Conservation (phyloP, 2,113 vertebrate genomes). For the Mola mola region DNA sequence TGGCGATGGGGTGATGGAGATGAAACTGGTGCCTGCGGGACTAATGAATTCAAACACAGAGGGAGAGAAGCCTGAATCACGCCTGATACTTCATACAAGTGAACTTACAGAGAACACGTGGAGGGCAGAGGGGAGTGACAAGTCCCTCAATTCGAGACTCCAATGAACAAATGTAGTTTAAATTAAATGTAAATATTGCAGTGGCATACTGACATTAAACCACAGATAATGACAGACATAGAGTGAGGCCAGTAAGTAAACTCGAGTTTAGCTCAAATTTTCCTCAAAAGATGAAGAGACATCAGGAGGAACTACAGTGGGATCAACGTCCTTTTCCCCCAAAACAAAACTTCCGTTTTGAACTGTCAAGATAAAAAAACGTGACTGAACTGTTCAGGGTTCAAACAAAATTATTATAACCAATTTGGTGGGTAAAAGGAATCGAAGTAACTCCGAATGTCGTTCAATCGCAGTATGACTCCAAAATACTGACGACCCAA, state of each 20-base stretch:
- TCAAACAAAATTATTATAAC: background rate
- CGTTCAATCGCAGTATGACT: background rate
- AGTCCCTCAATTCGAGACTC: background rate
- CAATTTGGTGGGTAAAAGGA: too few relatives aligned
- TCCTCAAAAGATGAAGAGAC: background rate
- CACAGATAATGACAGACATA: too few relatives aligned
- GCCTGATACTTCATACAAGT: too few relatives aligned
- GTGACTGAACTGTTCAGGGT: background rate
- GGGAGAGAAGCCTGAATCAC: too few relatives aligned
- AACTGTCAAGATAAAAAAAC: slow-evolving; percentile 53
- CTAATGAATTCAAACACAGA: too few relatives aligned
- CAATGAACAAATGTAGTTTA: background rate
- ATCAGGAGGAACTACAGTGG: slow-evolving; percentile 7
- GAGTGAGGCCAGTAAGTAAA: too few relatives aligned
- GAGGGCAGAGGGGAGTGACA: slow-evolving; percentile 1
- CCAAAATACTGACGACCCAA: background rate
- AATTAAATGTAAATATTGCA: background rate
- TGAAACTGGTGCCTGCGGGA: too few relatives aligned
- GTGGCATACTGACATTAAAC: background rate
- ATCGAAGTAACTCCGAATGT: background rate
- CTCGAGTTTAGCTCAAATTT: background rate
- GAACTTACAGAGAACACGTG: slow-evolving; percentile 3
- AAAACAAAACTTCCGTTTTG: slow-evolving; percentile 28
- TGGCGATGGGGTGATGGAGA: background rate
- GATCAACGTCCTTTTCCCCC: background rate